These are phyloP conservation scores for Neolamprologus modestus DNA, from an alignment of 2,113 vertebrate genomes.

Conservation along the genomic window DNA sequence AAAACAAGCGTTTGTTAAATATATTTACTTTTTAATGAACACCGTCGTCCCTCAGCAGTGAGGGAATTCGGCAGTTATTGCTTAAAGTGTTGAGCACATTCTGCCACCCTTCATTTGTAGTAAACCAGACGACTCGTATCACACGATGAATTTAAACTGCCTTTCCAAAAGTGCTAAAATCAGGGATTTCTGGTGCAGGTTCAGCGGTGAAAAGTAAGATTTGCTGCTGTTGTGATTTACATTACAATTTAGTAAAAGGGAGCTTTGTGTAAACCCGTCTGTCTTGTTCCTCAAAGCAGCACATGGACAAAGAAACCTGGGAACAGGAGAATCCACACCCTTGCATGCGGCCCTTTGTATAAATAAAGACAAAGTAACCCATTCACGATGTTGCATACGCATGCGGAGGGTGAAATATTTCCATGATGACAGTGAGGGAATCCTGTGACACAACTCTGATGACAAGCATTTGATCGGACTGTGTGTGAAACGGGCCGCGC, in stretches of 20 bases:
- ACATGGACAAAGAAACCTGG: conserved; percentile 7
- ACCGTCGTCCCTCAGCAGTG: neutral
- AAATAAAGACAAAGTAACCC: neutral
- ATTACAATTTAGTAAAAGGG: neutral
- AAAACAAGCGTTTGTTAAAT: conserved; percentile 15
- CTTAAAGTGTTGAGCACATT: neutral
- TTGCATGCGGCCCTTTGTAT: neutral
- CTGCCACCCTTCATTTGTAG: neutral
- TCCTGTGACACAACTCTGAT: neutral
- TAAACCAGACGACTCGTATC: neutral
- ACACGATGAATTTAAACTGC: neutral
- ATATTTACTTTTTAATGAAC: neutral
- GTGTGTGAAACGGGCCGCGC: neutral
- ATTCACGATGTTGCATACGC: neutral
- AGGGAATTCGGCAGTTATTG: neutral
- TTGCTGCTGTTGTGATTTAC: neutral
- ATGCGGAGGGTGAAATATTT: neutral
- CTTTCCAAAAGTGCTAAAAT: neutral
- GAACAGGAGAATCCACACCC: conserved; percentile 26
- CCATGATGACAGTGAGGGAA: conserved; percentile 36
- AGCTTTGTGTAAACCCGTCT: conserved; percentile 15
- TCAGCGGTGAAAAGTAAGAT: neutral
- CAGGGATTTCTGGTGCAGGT: neutral
- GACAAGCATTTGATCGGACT: neutral
- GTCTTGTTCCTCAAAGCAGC: conserved; percentile 30